Base-by-base conservation (phyloP, 2,113 vertebrate species). In the Xenopus laevis region DNA sequence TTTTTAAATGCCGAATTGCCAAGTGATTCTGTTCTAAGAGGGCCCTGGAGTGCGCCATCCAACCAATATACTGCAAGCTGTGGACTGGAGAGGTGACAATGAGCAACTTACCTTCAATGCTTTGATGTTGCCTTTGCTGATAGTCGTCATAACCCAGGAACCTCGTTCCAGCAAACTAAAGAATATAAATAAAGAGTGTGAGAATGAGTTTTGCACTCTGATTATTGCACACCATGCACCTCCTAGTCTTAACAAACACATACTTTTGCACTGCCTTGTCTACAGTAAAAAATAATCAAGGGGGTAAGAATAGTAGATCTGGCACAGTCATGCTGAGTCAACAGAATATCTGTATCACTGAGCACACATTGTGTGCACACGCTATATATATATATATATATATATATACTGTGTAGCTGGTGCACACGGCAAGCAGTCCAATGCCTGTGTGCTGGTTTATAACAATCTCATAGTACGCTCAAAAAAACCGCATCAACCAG, bases 141-240 rank as follows among this genome's bases (percentile, higher is more conserved):
- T 93, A 92, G 97, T 96, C 95, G 95, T 98, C 97, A 99, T 99
- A 93, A 96, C 97, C 94, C 91, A 87, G 92, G 87, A 94, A 88
- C 93, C 88, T 82, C 71, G 87, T 75, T 58, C 62, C 65, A 53
- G 72, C 66, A 69, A 68, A 53, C 73, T 75, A 66, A 6, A 68
- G 46, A 63, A 60, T 13, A 75, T 8, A 46, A 23, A 44, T 15
- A 9, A 21, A 68, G 30, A 44, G 4, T 10, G 64, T 67, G 13
- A 73, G 50, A 59, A 27, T 44, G 23, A 59, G 18, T 55, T 47
- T 50, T 50, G 15, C 10, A 50, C 12, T 13, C 11, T 50, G 4
- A 50, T 50, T 9, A 50, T 10, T 9, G 12, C 11, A 50, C 47
- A 50, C 15, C 6, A 50, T 13, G 4, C 47, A 50, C 2, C 47